Evolutionary conservation across 2,888 invertebrate species (phyloP), one percentile per base, ranked within the genome.

Genomic region (Netelia melanura): DNA sequence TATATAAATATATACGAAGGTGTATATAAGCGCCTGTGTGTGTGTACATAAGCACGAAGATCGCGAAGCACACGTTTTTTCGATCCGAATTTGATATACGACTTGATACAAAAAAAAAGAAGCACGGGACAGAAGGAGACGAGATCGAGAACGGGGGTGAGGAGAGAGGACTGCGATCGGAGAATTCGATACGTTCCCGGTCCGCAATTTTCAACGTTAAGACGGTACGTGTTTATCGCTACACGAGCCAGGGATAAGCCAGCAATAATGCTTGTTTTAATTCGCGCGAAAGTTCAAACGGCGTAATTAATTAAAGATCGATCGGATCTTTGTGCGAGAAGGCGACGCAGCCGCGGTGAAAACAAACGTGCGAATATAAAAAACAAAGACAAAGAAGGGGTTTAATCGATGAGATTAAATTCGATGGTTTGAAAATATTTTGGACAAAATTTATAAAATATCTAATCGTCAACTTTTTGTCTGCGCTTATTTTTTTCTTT

Each of bases 51-150:
- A 74, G 67, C 17, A 17, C 23, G 48, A 43, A 67, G 82, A 77
- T 77, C 56, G 25, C 43, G 43, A 54, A 70, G 62, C n/a, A 61
- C 30, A 64, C 65, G 61, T 52, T 75, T 58, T 30, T 74, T 43
- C 62, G 71, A 82, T 77, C 64, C 82, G 77, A 82, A 82, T 82
- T 82, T 82, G 58, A 77, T 82, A 71, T 65, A 82, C 71, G 71
- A 65, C 48, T 58, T n/a, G 65, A 58, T 38, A 64, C 76, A 82
- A 78, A 70, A 77, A 77, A 68, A 38, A 76, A 76, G 25, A 30
- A 30, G 30, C 30, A 30, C 30, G 30, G 30, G 30, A 30, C 21
- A 30, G n/a, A 65, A 65, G 23, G n/a, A 43, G 14, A 2, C 58
- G 43, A 48, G n/a, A 30, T 23, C 25, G 52, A 30, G 52, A 67